phyloP scores from a whole-genome alignment of 1,140 invertebrate species.

The Anastatus disparis region DNA sequence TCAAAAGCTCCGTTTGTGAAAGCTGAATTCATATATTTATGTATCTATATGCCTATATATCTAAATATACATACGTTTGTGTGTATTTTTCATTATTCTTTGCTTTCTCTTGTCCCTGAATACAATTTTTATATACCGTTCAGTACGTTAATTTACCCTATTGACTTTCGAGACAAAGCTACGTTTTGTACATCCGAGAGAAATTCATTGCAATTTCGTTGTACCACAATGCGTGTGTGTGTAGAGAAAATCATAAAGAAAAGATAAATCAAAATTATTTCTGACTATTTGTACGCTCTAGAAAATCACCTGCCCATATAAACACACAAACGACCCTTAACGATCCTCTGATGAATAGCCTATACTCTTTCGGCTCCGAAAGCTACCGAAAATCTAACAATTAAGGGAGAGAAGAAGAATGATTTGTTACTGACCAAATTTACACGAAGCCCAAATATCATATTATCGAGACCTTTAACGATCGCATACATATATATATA shows the following conservation, averaged over 20 bases:
- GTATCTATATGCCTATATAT: no score
- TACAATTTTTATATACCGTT: slow-evolving; percentile 22
- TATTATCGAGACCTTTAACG: slow-evolving; percentile 31
- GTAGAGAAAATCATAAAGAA: background rate
- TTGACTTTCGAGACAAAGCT: background rate
- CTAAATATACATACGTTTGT: no score
- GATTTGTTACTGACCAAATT: slow-evolving; percentile 47
- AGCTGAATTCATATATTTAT: no score
- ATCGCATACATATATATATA: no score
- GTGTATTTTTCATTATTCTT: no score
- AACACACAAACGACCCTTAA: slow-evolving; percentile 26
- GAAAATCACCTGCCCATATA: slow-evolving; percentile 6
- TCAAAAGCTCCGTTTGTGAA: slow-evolving; percentile 17
- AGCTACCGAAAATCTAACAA: slow-evolving; percentile 46
- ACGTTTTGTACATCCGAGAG: background rate
- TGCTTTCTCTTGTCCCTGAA: no score
- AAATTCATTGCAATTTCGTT: background rate
- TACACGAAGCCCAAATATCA: slow-evolving; percentile 37
- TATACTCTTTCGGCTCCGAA: no score
- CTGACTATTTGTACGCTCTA: background rate
- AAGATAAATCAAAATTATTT: slow-evolving; percentile 22
- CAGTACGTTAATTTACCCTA: background rate
- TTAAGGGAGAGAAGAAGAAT: no score
- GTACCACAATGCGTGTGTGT: no score
- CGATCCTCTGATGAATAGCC: slow-evolving; percentile 38